A percentile compares a stretch with the other conserved stretches of the same genome.
These are phyloP conservation scores for Eustalomyia histrio DNA, from an alignment of 2,888 invertebrate genomes.

Conservation along the genomic window DNA sequence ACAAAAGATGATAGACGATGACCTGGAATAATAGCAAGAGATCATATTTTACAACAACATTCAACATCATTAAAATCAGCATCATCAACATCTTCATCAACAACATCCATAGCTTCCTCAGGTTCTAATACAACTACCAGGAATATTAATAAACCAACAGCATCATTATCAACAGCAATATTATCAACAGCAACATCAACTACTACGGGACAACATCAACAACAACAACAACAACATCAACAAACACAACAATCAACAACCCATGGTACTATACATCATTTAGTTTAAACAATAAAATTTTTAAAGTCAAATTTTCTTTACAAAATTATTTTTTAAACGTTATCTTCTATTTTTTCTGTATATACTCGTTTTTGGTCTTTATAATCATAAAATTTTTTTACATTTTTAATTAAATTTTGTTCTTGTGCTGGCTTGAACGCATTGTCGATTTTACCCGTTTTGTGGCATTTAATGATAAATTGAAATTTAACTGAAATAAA, in stretches of 20 bases:
- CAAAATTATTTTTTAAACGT: not conserved
- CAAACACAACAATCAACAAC: conserved; percentile 50
- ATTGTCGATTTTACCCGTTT: conserved; percentile 37
- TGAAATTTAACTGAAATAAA: conserved; percentile 14
- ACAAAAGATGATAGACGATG: conserved; percentile 79
- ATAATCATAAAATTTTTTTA: not conserved
- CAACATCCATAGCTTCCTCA: conserved; percentile 75
- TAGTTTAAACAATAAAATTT: conserved; percentile 51
- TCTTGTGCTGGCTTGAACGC: not conserved
- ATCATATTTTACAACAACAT: conserved; percentile 46
- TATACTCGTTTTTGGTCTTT: not conserved
- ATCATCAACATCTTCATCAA: conserved; percentile 74
- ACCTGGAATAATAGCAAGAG: conserved; percentile 77
- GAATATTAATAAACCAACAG: conserved; percentile 70
- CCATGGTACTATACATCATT: conserved; percentile 61
- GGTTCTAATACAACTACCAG: conserved; percentile 71
- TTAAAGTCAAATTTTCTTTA: not conserved
- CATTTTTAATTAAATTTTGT: not conserved
- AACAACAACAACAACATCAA: conserved; percentile 34
- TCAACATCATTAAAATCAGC: conserved; percentile 63
- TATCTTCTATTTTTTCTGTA: not conserved
- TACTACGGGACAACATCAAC: conserved; percentile 45
- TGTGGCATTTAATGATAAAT: conserved; percentile 48
- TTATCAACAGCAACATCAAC: conserved; percentile 64
- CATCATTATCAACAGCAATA: conserved; percentile 68